Conservation (phyloP, 2,888 invertebrate genomes). For the Ornithoptera alexandrae region DNA sequence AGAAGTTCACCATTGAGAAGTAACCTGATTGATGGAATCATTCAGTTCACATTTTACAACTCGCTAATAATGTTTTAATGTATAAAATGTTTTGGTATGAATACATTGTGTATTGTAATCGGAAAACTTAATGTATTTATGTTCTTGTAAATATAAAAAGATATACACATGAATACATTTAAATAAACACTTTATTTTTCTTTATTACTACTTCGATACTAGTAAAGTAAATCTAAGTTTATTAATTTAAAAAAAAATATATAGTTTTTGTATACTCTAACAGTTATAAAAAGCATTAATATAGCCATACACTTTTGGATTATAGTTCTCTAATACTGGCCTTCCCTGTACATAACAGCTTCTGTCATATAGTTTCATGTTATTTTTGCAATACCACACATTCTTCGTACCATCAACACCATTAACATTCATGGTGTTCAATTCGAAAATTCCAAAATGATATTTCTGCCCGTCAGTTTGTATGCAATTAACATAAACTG, state of each 20-base stretch:
- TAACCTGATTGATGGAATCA: slow-evolving; percentile 53
- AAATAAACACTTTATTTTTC: slow-evolving; percentile 48
- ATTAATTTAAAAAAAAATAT: slow-evolving; percentile 36
- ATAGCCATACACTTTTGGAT: slow-evolving; percentile 87
- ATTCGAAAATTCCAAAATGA: slow-evolving; percentile 90
- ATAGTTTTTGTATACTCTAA: slow-evolving; percentile 44
- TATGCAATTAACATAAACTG: slow-evolving; percentile 90
- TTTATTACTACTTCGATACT: slow-evolving; percentile 34
- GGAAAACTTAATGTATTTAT: slow-evolving; percentile 72
- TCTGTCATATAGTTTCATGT: slow-evolving; percentile 82
- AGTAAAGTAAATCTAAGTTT: slow-evolving; percentile 19
- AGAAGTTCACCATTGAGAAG: slow-evolving; percentile 82
- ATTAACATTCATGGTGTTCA: slow-evolving; percentile 87
- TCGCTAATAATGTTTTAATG: slow-evolving; percentile 66
- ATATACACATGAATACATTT: slow-evolving; percentile 76
- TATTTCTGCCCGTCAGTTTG: slow-evolving; percentile 88
- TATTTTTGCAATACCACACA: slow-evolving; percentile 87
- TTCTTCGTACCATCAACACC: slow-evolving; percentile 83
- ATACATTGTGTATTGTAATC: slow-evolving; percentile 74
- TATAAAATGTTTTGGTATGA: slow-evolving; percentile 75
- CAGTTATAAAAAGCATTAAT: slow-evolving; percentile 90
- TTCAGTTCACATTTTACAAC: slow-evolving; percentile 59
- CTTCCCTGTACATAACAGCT: slow-evolving; percentile 83
- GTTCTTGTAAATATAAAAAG: slow-evolving; percentile 78
- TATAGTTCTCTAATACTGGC: slow-evolving; percentile 86